phyloP scores from a whole-genome alignment of 2,113 vertebrate species.

The Recurvirostra avosetta region DNA sequence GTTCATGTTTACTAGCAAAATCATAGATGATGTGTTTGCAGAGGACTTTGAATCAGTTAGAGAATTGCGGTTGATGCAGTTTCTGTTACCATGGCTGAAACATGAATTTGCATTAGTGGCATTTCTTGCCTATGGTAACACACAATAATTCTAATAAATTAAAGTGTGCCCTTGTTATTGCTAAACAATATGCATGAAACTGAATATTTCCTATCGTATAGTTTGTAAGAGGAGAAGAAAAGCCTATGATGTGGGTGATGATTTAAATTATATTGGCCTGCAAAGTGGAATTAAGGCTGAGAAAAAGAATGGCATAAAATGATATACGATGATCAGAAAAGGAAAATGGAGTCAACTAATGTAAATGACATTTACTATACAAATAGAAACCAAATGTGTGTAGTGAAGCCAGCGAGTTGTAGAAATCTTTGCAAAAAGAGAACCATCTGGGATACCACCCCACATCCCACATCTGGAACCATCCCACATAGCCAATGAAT shows the following conservation, averaged over 20 bases:
- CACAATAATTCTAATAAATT: neutral
- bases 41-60: neutral
- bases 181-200: neutral
- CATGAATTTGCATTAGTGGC: neutral
- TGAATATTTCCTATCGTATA: neutral
- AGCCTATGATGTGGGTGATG: neutral
- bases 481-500: neutral
- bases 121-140: neutral
- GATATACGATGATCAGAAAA: neutral
- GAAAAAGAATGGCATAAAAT: neutral
- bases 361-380: neutral
- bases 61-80: neutral
- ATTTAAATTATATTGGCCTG: neutral
- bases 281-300: neutral
- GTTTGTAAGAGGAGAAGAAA: neutral
- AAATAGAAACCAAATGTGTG: neutral
- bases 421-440: neutral
- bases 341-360: neutral
- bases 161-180: neutral
- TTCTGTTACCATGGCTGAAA: neutral
- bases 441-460: neutral
- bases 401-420: neutral
- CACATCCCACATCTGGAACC: too few relatives aligned
- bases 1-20: neutral
- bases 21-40: neutral